phyloP scores from a whole-genome alignment of 1,140 invertebrate species.

The Augochlora pura region DNA sequence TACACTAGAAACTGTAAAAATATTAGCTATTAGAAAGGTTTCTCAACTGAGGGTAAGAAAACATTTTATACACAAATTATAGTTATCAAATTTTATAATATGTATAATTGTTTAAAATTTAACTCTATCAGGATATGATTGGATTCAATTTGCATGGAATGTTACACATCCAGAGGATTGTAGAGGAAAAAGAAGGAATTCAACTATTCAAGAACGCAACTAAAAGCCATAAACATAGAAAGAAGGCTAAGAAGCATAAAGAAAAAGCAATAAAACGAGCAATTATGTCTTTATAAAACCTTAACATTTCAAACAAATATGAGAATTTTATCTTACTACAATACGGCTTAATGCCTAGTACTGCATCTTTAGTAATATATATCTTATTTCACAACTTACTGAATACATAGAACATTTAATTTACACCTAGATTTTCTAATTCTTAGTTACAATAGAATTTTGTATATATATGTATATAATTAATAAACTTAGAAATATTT shows the following conservation, averaged over 20 bases:
- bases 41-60: conserved; percentile 83
- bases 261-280: conserved; percentile 86
- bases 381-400: too few species aligned
- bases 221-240: conserved; percentile 83
- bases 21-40: conserved; percentile 82
- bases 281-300: conserved; percentile 77
- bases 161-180: conserved; percentile 86
- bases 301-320: background rate
- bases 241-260: conserved; percentile 85
- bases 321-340: too few species aligned
- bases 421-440: too few species aligned
- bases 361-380: too few species aligned
- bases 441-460: too few species aligned
- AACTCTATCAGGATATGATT: conserved; percentile 81
- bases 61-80: conserved; percentile 8
- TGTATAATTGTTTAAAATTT: conserved; percentile 3
- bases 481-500: conserved; percentile 17
- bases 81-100: conserved; percentile 22
- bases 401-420: too few species aligned
- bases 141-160: conserved; percentile 94
- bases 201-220: conserved; percentile 92
- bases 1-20: conserved; percentile 85
- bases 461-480: conserved; percentile 2
- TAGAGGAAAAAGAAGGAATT: conserved; percentile 91
- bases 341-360: too few species aligned